Conservation (phyloP, 2,113 vertebrate species). For the Stigmatopora argus region DNA sequence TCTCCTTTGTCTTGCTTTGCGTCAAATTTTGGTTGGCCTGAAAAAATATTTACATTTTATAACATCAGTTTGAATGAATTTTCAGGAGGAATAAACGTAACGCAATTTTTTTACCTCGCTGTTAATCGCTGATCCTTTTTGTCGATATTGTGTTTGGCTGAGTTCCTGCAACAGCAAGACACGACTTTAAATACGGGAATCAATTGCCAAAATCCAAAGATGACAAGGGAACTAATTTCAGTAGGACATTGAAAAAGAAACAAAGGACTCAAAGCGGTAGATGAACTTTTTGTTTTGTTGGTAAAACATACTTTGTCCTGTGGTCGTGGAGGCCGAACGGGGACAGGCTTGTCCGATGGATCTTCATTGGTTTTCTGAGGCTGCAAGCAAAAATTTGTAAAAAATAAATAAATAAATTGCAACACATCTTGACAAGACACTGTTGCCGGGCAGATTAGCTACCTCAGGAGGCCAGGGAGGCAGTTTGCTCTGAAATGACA, state of each 20-base stretch:
- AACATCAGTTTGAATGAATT: not conserved
- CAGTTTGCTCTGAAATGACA: slow-evolving; percentile 30
- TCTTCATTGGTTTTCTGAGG: slow-evolving; percentile 13
- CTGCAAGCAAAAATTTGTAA: slow-evolving; percentile 21
- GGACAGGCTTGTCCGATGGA: slow-evolving; percentile 9
- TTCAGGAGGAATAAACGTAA: too few relatives aligned
- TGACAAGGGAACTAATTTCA: not conserved
- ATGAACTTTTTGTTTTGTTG: not conserved
- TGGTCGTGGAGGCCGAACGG: slow-evolving; percentile 27
- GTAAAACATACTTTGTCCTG: slow-evolving; percentile 28
- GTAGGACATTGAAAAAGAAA: not conserved
- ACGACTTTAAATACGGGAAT: not conserved
- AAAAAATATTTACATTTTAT: not conserved
- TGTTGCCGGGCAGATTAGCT: not conserved
- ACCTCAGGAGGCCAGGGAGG: slow-evolving; percentile 42
- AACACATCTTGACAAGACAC: not conserved
- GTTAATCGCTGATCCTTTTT: slow-evolving; percentile 7
- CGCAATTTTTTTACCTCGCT: slow-evolving; percentile 14
- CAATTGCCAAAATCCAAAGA: not conserved
- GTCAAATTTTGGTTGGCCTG: slow-evolving; percentile 23
- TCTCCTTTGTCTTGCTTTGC: slow-evolving; percentile 15
- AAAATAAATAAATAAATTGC: not conserved
- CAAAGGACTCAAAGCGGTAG: not conserved
- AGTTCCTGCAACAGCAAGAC: slow-evolving; percentile 37
- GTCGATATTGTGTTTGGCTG: slow-evolving; percentile 21